Conservation (phyloP, 2,113 vertebrate species). For the Gymnarchus niloticus region DNA sequence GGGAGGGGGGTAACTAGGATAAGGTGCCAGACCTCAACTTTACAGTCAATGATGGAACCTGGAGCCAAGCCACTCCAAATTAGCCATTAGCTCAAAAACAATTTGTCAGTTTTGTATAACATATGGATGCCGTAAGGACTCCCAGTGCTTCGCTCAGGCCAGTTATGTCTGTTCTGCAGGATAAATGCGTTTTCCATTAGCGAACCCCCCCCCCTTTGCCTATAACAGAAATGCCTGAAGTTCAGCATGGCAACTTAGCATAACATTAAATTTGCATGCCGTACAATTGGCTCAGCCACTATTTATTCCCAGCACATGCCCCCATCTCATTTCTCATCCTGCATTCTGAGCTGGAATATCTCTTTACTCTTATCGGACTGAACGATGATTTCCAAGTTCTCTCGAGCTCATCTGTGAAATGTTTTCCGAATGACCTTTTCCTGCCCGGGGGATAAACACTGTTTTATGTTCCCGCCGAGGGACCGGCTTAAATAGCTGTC, state of each 20-base stretch:
- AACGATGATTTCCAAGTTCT: not conserved
- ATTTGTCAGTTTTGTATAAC: not conserved
- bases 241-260: not conserved
- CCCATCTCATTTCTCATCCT: not conserved
- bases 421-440: not conserved
- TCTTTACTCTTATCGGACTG: not conserved
- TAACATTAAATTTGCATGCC: not conserved
- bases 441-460: conserved; percentile 23
- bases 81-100: not conserved
- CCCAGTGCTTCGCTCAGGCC: not conserved
- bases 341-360: not conserved
- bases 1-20: not conserved
- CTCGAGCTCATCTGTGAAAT: not conserved
- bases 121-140: not conserved
- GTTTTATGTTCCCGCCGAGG: not conserved
- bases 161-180: not conserved
- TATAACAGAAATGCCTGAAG: not conserved
- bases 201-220: not conserved
- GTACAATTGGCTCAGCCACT: not conserved
- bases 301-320: not conserved
- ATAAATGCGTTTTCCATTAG: not conserved
- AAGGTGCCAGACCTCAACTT: not conserved
- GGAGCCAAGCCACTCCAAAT: not conserved
- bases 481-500: not conserved
- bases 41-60: not conserved